Evolutionary conservation across 2,797 vertebrate genomes (phyloP), one percentile per base, ranked within the genome.

Genomic region (Cyclopterus lumpus): DNA sequence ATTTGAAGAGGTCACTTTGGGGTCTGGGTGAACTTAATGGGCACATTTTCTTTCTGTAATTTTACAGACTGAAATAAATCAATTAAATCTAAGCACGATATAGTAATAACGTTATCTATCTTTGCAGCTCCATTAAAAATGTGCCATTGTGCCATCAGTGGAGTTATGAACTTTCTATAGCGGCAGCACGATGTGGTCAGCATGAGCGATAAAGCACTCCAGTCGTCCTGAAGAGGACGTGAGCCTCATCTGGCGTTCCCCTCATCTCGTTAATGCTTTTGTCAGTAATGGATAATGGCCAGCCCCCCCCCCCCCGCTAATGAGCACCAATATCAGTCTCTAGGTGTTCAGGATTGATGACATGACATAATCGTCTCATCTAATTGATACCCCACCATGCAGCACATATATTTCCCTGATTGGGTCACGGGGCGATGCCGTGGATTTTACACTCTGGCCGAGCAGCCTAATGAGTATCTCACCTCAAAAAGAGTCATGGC

Each of bases 381-480:
- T 90, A 89, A 92, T 89, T 91, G 91, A 93, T 91, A 88, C 71
- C 79, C 73, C 53, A 42, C 59, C 84, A 73, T 73, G 81, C 83
- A 71, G 79, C 81, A 59, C 86, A 70, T 86, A 82, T 54, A 90
- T 88, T 91, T 76, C 54, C 71, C 54, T 77, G 89, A 93, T 88
- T 82, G 89, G 89, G 84, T 91, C 88, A 88, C 67, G 36, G 70
- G 78, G 77, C 64, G 82, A 87, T 89, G 75, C 28, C 67, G 51
- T 64, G 80, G 89, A 89, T 86, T 80, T 79, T 76, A 77, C 79
- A 71, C 83, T 84, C 60, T 24, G 85, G 81, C 83, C 83, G 67
- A 71, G 83, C 64, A 26, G 65, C 75, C 75, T 93, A 89, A 91
- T 91, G 90, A 87, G 67, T 51, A 82, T 72, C 71, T 80, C 82